A percentile compares a stretch with the other conserved stretches of the same genome.
These are phyloP conservation scores for Xenopus borealis DNA, from an alignment of 2,113 vertebrate genomes.

Conservation along the genomic window DNA sequence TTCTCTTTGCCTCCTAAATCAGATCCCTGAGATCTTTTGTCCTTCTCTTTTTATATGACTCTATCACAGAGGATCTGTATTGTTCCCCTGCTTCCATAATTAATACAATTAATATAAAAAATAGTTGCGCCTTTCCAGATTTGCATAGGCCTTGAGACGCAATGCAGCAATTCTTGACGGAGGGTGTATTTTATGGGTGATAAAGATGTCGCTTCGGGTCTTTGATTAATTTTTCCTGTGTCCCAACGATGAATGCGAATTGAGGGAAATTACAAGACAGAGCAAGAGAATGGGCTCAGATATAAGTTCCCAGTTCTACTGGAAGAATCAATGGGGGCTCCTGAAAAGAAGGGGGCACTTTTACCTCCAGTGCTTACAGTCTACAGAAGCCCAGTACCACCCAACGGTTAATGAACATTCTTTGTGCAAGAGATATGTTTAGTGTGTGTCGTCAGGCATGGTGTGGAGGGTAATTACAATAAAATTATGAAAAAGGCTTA, in stretches of 20 bases:
- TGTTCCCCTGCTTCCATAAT: conserved; percentile 23
- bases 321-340: neutral
- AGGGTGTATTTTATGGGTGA: conserved; percentile 33
- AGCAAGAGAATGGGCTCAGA: neutral
- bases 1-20: neutral
- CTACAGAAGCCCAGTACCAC: neutral
- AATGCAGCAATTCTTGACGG: conserved; percentile 36
- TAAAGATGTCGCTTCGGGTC: conserved; percentile 30
- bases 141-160: conserved; percentile 31
- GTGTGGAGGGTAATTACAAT: conserved; percentile 38
- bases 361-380: neutral
- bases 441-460: conserved; percentile 28
- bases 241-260: conserved; percentile 22
- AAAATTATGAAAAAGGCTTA: conserved; percentile 38
- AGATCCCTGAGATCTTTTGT: neutral
- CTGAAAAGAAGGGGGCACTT: too few species aligned
- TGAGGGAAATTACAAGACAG: neutral
- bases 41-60: neutral
- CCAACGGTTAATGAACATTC: conserved; percentile 28
- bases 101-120: conserved; percentile 43
- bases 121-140: conserved; percentile 27
- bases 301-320: neutral
- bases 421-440: conserved; percentile 30
- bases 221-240: conserved; percentile 38
- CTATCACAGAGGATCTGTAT: conserved; percentile 3